Base-by-base conservation (phyloP, 2,113 vertebrate species). In the Periophthalmus modestus region DNA sequence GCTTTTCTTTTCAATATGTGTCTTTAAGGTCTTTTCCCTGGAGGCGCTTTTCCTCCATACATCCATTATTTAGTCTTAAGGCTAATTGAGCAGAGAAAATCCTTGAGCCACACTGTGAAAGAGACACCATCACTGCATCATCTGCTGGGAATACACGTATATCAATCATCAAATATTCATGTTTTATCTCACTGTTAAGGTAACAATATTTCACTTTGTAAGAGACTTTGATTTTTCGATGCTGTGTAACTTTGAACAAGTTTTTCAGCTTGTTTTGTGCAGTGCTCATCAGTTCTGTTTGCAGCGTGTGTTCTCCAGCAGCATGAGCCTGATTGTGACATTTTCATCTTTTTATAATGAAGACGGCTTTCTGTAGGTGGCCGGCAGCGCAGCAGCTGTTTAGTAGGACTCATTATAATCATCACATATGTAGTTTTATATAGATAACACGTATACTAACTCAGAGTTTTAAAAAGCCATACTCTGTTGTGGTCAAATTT, bases 11-110 rank as follows among this genome's bases (percentile, higher is more conserved):
- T 9, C 52, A 36, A 23, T 39, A 16, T 54, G 47, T 47, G 24
- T 70, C 18, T 52, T 24, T 19, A 14, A 28, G 52, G 14, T 68
- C 55, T 50, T 57, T 16, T 68, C 67, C 66, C 61, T 39, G 34
- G 48, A 39, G 0, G 12, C 52, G 34, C 39, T 66, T 21, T 21
- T 36, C 46, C 47, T 50, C 63, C 5, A 39, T 39, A 19, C 61
- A 65, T 65, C 18, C 34, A 36, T 36, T 65, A 67, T 24, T 47
- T 47, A 23, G 65, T 13, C 13, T 46, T 23, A 6, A 21, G 14
- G 65, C 65, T 67, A 67, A 67, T 67, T 67, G 65, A 67, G 39
- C 39, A 47, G 39, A 46, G n/a, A 66, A 24, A 67, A 67, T 47
- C 65, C 43, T 67, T 23, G 61, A 39, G 36, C 36, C 0, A 39